phyloP scores from a whole-genome alignment of 2,888 invertebrate genomes.

The Hypomecis punctinalis region DNA sequence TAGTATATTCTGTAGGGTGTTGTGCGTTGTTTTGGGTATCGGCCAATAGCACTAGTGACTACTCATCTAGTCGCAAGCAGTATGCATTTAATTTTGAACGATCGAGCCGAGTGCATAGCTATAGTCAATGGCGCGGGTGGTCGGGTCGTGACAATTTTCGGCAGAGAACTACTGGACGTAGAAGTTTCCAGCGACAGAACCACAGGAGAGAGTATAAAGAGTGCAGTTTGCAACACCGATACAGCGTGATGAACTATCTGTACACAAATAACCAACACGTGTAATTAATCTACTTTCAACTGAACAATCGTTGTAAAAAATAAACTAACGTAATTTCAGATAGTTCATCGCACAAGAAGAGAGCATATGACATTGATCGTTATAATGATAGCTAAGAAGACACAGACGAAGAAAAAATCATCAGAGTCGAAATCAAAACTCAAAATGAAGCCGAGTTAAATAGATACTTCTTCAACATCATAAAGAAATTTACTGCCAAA shows the following conservation, averaged over 20 bases:
- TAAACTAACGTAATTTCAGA: constrained; percentile 46
- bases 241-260: constrained; percentile 68
- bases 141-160: constrained; percentile 72
- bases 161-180: constrained; percentile 76
- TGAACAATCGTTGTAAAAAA: not conserved
- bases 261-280: constrained; percentile 1
- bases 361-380: constrained; percentile 79
- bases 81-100: constrained; percentile 82
- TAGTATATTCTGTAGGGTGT: constrained; percentile 81
- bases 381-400: constrained; percentile 81
- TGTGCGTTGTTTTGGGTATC: constrained; percentile 80
- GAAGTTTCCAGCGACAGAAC: constrained; percentile 82
- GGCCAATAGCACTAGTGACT: constrained; percentile 84
- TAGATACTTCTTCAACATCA: constrained; percentile 65
- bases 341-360: constrained; percentile 69
- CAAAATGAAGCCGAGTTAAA: constrained; percentile 73
- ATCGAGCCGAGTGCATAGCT: constrained; percentile 83
- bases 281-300: not conserved
- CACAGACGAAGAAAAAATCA: constrained; percentile 77
- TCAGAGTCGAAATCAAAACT: constrained; percentile 68
- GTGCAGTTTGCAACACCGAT: constrained; percentile 85
- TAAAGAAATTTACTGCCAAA: constrained; percentile 72
- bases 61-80: constrained; percentile 84
- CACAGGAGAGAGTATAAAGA: constrained; percentile 84
- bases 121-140: constrained; percentile 79